Base-by-base conservation (phyloP, 92 coral and sea anemone genomes). In the Actinernus sp. region DNA sequence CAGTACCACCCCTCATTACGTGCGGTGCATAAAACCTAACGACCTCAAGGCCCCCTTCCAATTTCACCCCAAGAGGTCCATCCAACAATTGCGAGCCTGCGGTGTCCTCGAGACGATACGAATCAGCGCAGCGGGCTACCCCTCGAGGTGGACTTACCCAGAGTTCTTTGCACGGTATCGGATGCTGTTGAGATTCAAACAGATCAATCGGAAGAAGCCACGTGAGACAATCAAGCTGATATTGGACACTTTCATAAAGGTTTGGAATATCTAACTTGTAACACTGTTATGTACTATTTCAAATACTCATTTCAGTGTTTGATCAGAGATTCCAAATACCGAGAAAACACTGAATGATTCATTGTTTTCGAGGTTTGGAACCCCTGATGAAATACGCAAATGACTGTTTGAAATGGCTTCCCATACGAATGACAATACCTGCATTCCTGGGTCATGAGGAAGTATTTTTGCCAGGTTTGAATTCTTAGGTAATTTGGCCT, bases 81-180 rank as follows among this genome's bases (percentile, higher is more conserved):
- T 95, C 55, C 99, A 95, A 18, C 99, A 95, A 76, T 46, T 95
- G 14, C 94, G 99, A 78, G 99, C 99, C 60, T 95, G 99, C 81
- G 99, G 99, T 76, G 99, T 95, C 37, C 68, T 95, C 69, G 99
- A 91, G 49, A 95, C 99, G 10, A 88, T 95, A 5, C 90, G 93
- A 27, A 95, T 95, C 65, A 95, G 99, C 47, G 99, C 99, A 54
- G 99, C 99, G 50, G 99, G 99, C 28, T 95, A 87, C 68, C 99
- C 99, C 14, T 95, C 99, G 2, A 40, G 99, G 58, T 95, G 99
- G 99, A 86, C 92, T 36, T 91, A 95, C 63, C 71, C 80, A 14
- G 99, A 95, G 53, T 95, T 95, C 88, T 95, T 95, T 55, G 74
- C 73, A 26, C 95, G 99, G 27, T 95, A 95, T 55, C 61, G 87